A percentile compares a stretch with the other conserved stretches of the same genome.
These are phyloP conservation scores for Ostrea edulis DNA, from an alignment of 1,140 invertebrate species.

Conservation along the genomic window DNA sequence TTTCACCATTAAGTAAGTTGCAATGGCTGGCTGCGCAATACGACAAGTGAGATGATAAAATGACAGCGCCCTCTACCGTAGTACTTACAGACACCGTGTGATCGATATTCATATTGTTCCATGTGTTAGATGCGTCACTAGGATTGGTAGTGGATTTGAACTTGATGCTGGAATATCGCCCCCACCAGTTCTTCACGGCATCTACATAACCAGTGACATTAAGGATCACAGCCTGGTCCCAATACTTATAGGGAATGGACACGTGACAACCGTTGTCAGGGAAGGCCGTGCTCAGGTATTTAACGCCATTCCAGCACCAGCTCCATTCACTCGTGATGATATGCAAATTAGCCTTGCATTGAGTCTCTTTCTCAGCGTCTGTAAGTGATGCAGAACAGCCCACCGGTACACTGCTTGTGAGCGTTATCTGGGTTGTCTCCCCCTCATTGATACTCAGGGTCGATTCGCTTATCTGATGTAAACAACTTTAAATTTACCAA, in stretches of 20 bases:
- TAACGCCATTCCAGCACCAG: constrained; percentile 16
- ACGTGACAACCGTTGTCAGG: constrained; percentile 26
- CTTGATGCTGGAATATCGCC: background rate
- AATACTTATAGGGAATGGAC: constrained; percentile 4
- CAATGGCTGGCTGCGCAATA: too few species aligned
- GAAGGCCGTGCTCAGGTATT: background rate
- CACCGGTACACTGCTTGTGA: background rate
- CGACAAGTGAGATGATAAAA: too few species aligned
- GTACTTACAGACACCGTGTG: background rate
- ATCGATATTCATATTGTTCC: background rate
- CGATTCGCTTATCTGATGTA: background rate
- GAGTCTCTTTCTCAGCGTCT: background rate
- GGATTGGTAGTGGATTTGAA: constrained; percentile 1
- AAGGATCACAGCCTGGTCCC: background rate
- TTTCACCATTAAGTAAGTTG: too few species aligned
- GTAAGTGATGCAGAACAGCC: background rate
- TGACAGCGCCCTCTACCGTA: background rate
- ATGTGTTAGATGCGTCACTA: background rate
- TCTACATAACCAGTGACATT: constrained; percentile 15
- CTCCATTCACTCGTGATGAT: constrained; percentile 14
- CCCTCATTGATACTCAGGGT: background rate
- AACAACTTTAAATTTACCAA: background rate
- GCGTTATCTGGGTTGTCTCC: background rate
- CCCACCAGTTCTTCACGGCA: constrained; percentile 11
- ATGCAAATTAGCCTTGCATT: constrained; percentile 28